phyloP scores from a whole-genome alignment of 2,797 vertebrate genomes.

The Poeciliopsis paucimaculata region DNA sequence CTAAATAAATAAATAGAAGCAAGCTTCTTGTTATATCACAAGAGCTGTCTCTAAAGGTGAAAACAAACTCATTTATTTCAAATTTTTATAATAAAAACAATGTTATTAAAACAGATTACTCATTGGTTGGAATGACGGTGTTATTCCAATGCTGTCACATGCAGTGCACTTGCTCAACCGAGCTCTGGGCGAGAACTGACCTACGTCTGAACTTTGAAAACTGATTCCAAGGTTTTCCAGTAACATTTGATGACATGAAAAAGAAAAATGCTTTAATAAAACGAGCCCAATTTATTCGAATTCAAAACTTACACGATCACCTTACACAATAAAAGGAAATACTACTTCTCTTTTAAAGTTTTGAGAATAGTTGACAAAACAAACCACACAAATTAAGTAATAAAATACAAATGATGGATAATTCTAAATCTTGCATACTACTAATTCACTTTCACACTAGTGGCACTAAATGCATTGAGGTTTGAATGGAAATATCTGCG shows the following conservation, averaged over 20 bases:
- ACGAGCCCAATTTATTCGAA: not conserved
- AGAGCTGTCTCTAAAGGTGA: constrained; percentile 19
- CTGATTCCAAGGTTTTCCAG: not conserved
- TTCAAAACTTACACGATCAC: not conserved
- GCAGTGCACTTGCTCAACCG: not conserved
- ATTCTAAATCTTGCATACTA: not conserved
- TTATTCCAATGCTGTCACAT: not conserved
- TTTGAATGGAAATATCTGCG: constrained; percentile 11
- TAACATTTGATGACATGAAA: not conserved
- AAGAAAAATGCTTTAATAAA: constrained; percentile 3
- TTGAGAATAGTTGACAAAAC: not conserved
- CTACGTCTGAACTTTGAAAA: constrained; percentile 9
- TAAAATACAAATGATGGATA: not conserved
- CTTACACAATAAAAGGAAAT: not conserved
- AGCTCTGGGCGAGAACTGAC: constrained; percentile 1
- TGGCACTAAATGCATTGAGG: constrained; percentile 25
- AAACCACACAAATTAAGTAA: not conserved
- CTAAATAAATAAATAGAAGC: constrained; percentile 58
- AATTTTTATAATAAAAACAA: not conserved
- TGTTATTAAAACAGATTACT: constrained; percentile 11
- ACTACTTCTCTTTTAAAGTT: not conserved
- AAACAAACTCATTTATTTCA: constrained; percentile 14
- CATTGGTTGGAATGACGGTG: too few species aligned
- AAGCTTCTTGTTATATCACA: constrained; percentile 34
- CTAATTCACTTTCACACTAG: constrained; percentile 6